These are phyloP conservation scores for Vicugna pacos DNA, from an alignment of 2,113 vertebrate genomes.

Conservation along the genomic window DNA sequence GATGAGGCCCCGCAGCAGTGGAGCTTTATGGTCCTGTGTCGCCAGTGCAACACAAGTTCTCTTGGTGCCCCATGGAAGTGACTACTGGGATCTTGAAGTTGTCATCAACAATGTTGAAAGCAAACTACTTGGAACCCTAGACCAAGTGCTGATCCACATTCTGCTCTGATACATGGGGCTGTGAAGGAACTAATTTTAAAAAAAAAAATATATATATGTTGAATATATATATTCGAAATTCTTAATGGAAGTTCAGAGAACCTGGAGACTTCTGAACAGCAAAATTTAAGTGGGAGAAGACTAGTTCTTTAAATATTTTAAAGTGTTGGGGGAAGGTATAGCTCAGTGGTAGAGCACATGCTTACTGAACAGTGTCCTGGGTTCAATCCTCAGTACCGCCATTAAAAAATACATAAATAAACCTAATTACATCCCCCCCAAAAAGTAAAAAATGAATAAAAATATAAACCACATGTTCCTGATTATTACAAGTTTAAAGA, in stretches of 20 bases:
- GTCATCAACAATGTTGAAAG: neutral
- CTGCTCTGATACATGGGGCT: neutral
- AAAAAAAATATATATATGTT: neutral
- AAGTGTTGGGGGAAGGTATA: neutral
- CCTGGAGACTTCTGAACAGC: neutral
- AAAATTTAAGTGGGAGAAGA: neutral
- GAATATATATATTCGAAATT: neutral
- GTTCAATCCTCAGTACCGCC: too few relatives aligned
- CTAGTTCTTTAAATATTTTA: neutral
- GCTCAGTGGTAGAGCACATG: too few relatives aligned
- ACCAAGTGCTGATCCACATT: neutral
- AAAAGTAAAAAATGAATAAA: too few relatives aligned
- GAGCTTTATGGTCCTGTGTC: neutral
- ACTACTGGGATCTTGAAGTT: neutral
- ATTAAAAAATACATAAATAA: too few relatives aligned
- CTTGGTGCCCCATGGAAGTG: neutral
- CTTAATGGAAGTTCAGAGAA: neutral
- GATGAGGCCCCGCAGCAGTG: neutral
- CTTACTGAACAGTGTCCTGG: too few relatives aligned
- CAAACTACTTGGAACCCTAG: neutral
- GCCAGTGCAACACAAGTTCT: rapidly evolving
- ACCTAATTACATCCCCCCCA: too few relatives aligned
- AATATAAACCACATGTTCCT: neutral
- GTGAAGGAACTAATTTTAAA: neutral
- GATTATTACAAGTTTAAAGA: neutral